phyloP scores from a whole-genome alignment of 2,797 vertebrate species.

The Xenentodon cancila region DNA sequence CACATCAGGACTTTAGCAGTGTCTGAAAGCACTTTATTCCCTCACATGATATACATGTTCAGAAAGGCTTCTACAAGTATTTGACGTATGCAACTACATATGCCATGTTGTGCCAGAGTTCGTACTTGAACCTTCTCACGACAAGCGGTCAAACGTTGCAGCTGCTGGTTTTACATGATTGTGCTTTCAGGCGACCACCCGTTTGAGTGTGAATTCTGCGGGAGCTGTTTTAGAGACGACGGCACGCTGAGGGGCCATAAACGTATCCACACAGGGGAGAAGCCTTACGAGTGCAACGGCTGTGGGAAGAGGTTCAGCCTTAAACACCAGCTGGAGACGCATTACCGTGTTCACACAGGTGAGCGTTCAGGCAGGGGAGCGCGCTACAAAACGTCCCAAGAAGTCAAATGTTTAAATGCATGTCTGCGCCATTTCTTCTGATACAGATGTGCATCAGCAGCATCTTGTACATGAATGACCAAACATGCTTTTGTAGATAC shows the following conservation, averaged over 20 bases:
- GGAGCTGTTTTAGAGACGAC: slow-evolving; percentile 98
- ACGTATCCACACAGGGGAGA: slow-evolving; percentile 98
- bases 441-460: too few relatives aligned
- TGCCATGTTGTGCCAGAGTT: slow-evolving; percentile 26
- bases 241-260: slow-evolving; percentile 97
- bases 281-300: slow-evolving; percentile 98
- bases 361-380: slow-evolving; percentile 18
- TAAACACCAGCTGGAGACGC: slow-evolving; percentile 99
- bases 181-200: slow-evolving; percentile 92
- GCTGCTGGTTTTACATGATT: slow-evolving; percentile 38
- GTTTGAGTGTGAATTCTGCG: slow-evolving; percentile 98
- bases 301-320: slow-evolving; percentile 99
- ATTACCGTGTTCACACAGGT: slow-evolving; percentile 92
- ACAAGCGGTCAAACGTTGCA: slow-evolving; percentile 26
- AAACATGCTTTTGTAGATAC: too few relatives aligned
- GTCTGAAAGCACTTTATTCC: slow-evolving; percentile 61
- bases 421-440: too few relatives aligned
- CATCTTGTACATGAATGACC: too few relatives aligned
- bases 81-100: slow-evolving; percentile 59
- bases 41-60: slow-evolving; percentile 49
- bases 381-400: not conserved
- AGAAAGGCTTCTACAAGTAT: slow-evolving; percentile 33
- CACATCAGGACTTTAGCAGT: slow-evolving; percentile 72
- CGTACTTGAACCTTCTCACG: slow-evolving; percentile 23
- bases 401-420: too few relatives aligned